phyloP scores from a whole-genome alignment of 2,888 invertebrate genomes.

The Nomada ruficornis region DNA sequence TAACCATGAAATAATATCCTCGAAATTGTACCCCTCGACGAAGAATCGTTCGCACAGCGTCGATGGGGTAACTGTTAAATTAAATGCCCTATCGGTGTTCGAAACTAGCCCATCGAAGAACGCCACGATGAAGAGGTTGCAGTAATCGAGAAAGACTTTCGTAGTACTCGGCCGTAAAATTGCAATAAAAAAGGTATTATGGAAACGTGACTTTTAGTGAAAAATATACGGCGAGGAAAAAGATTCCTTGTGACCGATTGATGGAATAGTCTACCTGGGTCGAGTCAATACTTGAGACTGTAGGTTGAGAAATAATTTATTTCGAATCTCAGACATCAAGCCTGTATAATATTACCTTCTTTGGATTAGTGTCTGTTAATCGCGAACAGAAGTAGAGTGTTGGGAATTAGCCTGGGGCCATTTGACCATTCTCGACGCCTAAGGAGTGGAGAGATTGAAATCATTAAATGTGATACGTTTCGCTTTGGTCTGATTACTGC shows the following conservation, averaged over 20 bases:
- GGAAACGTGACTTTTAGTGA: neutral
- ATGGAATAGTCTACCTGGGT: too few relatives aligned
- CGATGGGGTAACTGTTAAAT: conserved; percentile 13
- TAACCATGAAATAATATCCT: neutral
- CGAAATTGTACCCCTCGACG: conserved; percentile 4
- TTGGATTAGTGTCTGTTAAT: conserved; percentile 32
- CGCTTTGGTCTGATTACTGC: neutral
- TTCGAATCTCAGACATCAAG: conserved; percentile 6
- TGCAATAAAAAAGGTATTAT: neutral
- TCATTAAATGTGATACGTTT: neutral
- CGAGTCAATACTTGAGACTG: neutral
- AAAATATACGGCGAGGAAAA: neutral
- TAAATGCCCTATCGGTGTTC: conserved; percentile 9
- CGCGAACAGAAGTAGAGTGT: conserved; percentile 18
- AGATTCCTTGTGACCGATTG: neutral
- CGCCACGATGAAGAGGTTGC: neutral
- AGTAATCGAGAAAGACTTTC: neutral
- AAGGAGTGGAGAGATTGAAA: neutral
- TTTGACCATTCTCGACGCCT: neutral
- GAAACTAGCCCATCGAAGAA: conserved; percentile 17
- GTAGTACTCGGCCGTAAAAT: conserved; percentile 23
- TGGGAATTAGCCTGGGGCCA: neutral
- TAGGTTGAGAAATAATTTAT: neutral
- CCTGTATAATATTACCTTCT: conserved; percentile 8
- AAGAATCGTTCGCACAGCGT: conserved; percentile 2